Conservation (phyloP, 2,113 vertebrate genomes). For the Lasiurus borealis region DNA sequence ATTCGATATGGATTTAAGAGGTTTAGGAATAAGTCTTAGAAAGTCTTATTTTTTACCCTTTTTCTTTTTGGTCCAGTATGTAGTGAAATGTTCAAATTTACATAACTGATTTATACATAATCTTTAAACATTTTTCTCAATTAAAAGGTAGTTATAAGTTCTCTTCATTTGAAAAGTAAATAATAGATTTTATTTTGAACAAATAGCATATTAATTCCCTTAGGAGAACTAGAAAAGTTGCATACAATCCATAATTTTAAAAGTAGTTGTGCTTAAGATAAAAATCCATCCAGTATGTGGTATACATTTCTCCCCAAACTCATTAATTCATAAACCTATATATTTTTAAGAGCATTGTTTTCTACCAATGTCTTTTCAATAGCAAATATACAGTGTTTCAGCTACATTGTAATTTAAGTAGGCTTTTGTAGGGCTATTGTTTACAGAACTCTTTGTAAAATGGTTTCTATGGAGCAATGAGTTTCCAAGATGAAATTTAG, state of each 20-base stretch:
- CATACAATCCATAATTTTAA: constrained; percentile 14
- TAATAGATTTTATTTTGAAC: constrained; percentile 43
- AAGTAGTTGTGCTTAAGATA: constrained; percentile 4
- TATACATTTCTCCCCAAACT: not conserved
- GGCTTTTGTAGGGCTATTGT: constrained; percentile 16
- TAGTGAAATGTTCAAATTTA: not conserved
- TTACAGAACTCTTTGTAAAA: constrained; percentile 56
- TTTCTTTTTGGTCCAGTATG: not conserved
- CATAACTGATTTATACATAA: not conserved
- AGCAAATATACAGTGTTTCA: constrained; percentile 46
- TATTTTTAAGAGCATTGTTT: constrained; percentile 20
- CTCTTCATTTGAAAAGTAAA: constrained; percentile 36
- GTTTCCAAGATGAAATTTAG: constrained; percentile 64
- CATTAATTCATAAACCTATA: constrained; percentile 20
- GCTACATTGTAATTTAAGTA: not conserved
- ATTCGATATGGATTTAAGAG: not conserved
- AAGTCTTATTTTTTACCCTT: not conserved
- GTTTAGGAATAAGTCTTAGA: constrained; percentile 27
- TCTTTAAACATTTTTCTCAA: constrained; percentile 36
- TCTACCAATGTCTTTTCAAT: constrained; percentile 27
- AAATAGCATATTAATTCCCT: constrained; percentile 29
- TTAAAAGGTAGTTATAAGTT: constrained; percentile 51
- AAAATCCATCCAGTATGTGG: not conserved
- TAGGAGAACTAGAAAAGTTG: constrained; percentile 17
- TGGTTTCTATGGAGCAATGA: constrained; percentile 69